Percentiles rank a stretch among this genome's conserved stretches.
Conservation (phyloP, 2,113 vertebrate species). For the Burhinus bistriatus region DNA sequence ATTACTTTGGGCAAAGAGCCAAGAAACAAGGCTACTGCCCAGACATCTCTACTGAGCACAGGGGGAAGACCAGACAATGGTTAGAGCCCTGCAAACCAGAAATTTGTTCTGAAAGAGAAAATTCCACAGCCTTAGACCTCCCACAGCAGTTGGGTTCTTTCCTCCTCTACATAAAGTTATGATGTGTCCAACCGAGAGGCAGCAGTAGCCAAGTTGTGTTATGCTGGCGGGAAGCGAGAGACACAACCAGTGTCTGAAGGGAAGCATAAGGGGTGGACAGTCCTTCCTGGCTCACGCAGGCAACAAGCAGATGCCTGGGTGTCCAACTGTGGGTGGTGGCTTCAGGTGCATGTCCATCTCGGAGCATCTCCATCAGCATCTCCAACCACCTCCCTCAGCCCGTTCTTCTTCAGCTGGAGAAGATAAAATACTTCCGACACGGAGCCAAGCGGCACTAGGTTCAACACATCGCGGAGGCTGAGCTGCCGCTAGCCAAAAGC, state of each 20-base stretch:
- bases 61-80: neutral
- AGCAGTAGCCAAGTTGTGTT: neutral
- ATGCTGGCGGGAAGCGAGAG: neutral
- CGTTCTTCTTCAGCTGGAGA: neutral
- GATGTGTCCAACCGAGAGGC: neutral
- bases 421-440: rapidly evolving
- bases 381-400: neutral
- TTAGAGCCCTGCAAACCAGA: neutral
- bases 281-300: neutral
- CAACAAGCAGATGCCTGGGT: neutral
- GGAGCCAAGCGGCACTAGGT: neutral
- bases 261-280: neutral
- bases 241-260: neutral
- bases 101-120: neutral
- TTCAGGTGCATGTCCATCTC: neutral
- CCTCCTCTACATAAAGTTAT: neutral
- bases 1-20: neutral
- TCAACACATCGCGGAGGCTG: rapidly evolving
- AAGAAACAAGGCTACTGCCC: neutral
- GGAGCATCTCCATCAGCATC: neutral
- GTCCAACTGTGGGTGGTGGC: neutral
- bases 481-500: neutral
- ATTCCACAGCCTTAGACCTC: neutral
- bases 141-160: neutral
- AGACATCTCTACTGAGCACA: neutral